These are phyloP conservation scores for Sebastes itinus DNA, from an alignment of 2,797 vertebrate species.

Conservation along the genomic window DNA sequence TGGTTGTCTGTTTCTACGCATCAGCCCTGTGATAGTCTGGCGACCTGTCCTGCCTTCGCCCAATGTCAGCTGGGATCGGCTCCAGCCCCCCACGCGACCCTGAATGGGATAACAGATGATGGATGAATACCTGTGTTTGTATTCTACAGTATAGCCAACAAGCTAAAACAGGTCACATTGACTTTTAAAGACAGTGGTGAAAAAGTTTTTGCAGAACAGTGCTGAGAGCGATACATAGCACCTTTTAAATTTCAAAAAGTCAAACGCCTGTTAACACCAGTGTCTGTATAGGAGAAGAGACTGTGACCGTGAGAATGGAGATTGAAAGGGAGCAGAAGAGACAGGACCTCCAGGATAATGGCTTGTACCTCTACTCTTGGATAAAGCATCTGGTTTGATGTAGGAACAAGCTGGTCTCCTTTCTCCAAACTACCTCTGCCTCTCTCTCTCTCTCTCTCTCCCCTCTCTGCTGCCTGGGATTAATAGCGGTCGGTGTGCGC, in stretches of 20 bases:
- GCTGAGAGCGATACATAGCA: conserved; percentile 13
- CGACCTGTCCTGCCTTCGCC: too few species aligned
- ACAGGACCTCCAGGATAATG: conserved; percentile 30
- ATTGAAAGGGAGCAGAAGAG: conserved; percentile 10
- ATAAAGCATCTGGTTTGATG: conserved; percentile 54
- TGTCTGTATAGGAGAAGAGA: neutral
- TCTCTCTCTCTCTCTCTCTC: conserved; percentile 4
- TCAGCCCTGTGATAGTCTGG: too few species aligned
- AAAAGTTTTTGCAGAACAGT: conserved; percentile 8
- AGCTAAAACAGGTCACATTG: conserved; percentile 1
- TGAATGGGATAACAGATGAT: too few species aligned
- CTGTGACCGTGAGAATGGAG: conserved; percentile 1
- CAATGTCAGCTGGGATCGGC: too few species aligned
- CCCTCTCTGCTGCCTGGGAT: conserved; percentile 31
- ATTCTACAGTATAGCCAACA: neutral
- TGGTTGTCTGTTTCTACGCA: too few species aligned
- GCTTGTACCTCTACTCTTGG: conserved; percentile 39
- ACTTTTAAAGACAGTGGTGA: neutral
- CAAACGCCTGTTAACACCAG: conserved; percentile 43
- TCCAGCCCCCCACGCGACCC: too few species aligned
- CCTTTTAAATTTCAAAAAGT: conserved; percentile 20
- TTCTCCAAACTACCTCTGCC: conserved; percentile 30
- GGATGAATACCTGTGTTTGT: neutral
- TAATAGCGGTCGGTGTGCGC: conserved; percentile 54
- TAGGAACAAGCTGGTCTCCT: conserved; percentile 35